phyloP scores from a whole-genome alignment of 2,888 invertebrate genomes.

The Falcaria lacertinaria region DNA sequence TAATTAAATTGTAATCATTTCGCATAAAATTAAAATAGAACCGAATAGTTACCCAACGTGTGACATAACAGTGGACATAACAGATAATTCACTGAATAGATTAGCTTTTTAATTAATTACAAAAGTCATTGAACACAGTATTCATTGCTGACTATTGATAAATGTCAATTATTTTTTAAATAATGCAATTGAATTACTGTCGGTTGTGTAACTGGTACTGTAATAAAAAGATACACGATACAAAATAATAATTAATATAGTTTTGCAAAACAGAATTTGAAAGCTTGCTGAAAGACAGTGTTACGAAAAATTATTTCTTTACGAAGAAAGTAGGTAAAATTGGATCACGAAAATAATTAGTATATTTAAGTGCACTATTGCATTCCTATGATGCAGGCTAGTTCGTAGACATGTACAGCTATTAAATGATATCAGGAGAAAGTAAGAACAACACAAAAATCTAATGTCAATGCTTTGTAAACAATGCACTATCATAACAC shows the following conservation, averaged over 20 bases:
- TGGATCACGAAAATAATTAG: too few relatives aligned
- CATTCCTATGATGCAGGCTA: too few relatives aligned
- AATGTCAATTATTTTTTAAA: slow-evolving; percentile 18
- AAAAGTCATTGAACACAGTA: slow-evolving; percentile 18
- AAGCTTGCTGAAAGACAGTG: too few relatives aligned
- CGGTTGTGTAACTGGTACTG: not conserved
- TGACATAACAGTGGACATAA: slow-evolving; percentile 6
- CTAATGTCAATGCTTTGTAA: not conserved
- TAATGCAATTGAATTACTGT: slow-evolving; percentile 13
- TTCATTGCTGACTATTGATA: slow-evolving; percentile 21
- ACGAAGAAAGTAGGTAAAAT: too few relatives aligned
- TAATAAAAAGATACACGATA: not conserved
- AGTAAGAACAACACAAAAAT: too few relatives aligned
- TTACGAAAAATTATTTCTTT: too few relatives aligned
- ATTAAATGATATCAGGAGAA: too few relatives aligned
- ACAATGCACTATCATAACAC: not conserved
- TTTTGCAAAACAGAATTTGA: too few relatives aligned
- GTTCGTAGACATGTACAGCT: too few relatives aligned
- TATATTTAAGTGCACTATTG: too few relatives aligned
- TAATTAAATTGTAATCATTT: slow-evolving; percentile 1
- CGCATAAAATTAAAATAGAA: slow-evolving; percentile 4
- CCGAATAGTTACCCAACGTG: too few relatives aligned
- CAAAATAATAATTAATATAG: too few relatives aligned
- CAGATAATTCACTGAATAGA: slow-evolving; percentile 3
- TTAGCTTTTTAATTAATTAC: slow-evolving; percentile 19